Evolutionary conservation across 2,888 invertebrate genomes (phyloP).

Genomic region (Rhyacophila evoluta): DNA sequence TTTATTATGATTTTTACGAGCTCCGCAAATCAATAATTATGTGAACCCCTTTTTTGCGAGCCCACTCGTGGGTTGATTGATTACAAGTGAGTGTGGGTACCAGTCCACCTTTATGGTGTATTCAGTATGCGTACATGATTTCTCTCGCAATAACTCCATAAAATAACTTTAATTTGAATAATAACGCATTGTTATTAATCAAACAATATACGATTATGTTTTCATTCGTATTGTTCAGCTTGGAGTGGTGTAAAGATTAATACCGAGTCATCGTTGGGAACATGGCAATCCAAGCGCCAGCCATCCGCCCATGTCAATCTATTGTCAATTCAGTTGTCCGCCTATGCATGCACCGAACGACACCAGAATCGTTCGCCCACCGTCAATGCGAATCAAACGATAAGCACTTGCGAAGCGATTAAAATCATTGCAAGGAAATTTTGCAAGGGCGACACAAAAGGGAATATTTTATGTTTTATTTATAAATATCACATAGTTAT

Average conservation of each 20-base stretch:
- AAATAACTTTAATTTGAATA: not conserved
- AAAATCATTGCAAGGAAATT: not conserved
- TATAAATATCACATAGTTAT: too few relatives aligned
- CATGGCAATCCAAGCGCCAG: constrained; percentile 1
- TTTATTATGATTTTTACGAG: too few relatives aligned
- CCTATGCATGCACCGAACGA: constrained; percentile 7
- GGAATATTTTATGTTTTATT: too few relatives aligned
- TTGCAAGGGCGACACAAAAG: not conserved
- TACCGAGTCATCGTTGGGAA: constrained; percentile 2
- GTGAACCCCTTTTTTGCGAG: too few relatives aligned
- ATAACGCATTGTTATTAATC: not conserved
- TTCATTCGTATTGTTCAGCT: not conserved
- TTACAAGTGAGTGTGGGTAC: too few relatives aligned
- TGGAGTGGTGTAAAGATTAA: not conserved
- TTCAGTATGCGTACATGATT: not conserved
- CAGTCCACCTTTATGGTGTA: not conserved
- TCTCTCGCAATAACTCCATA: not conserved
- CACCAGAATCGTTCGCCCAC: not conserved
- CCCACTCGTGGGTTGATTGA: too few relatives aligned
- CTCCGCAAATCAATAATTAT: too few relatives aligned
- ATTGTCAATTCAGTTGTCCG: constrained; percentile 19
- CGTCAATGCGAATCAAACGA: not conserved
- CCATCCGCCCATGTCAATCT: constrained; percentile 22
- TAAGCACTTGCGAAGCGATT: constrained; percentile 14
- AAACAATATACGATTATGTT: constrained; percentile 6